Base-by-base conservation (phyloP, 2,113 vertebrate species). In the Blennius ocellaris region DNA sequence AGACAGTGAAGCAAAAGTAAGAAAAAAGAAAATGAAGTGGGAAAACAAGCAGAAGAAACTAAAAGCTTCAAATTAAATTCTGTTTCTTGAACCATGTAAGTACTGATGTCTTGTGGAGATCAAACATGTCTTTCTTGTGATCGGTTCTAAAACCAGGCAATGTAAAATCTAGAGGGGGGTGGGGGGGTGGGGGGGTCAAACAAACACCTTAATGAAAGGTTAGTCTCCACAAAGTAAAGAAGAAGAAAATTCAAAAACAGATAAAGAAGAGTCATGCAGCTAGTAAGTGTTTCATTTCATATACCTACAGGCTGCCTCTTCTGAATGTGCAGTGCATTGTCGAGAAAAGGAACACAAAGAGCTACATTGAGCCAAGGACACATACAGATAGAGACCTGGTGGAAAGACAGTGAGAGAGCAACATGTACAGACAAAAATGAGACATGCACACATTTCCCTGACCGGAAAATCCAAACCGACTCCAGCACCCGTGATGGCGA, bases 351-450 rank as follows among this genome's bases (percentile, higher is more conserved):
- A 92, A 82, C 81, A 87, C 83, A 92, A 86, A 90, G 80, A 93
- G 86, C 90, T 64, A 90, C 86, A 90, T 90, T 94, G 90, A 94
- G 92, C 89, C 69, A 89, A 89, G 62, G 82, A 93, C 90, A 91
- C 77, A 69, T 41, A 87, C 80, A 88, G 36, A 82, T 1, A 89
- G 36, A 90, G 78, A 89, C 82, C 86, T 86, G 81, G 81, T 87
- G 89, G 76, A 83, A 65, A 92, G 83, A 90, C 82, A 85, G 73
- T 49, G 73, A 83, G 83, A 85, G 65, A 90, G 53, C 85, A 54
- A 82, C 78, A 85, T 65, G 73, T 62, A 81, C 78, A 89, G 53
- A 65, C 21, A 30, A 57, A 80, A 70, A 82, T 82, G 84, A 86
- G 54, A 82, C 52, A 78, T 30, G 21, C 73, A 52, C 12, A 82